phyloP scores from a whole-genome alignment of 2,797 vertebrate species.

The Molossus alvarezi region DNA sequence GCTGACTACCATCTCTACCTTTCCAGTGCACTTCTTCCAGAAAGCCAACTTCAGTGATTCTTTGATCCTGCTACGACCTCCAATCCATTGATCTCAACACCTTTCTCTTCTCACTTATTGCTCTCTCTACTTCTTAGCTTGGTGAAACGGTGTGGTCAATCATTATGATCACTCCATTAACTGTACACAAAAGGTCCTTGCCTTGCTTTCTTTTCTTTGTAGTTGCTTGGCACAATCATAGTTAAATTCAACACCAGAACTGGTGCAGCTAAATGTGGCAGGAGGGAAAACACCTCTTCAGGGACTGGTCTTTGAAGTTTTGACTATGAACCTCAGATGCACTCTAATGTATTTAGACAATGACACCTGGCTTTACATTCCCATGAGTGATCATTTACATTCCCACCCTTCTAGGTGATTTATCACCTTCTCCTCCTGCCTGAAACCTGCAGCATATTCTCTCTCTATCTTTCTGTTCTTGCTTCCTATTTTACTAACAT shows the following conservation, averaged over 20 bases:
- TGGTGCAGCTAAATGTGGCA: neutral
- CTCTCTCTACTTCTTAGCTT: neutral
- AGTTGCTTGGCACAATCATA: neutral
- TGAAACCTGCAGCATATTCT: neutral
- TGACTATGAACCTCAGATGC: neutral
- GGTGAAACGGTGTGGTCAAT: neutral
- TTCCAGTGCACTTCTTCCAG: neutral
- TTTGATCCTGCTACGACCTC: neutral
- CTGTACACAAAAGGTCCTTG: neutral
- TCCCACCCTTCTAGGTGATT: neutral
- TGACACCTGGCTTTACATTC: neutral
- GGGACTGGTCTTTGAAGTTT: neutral
- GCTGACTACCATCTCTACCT: neutral
- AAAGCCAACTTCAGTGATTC: neutral
- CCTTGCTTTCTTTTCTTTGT: neutral
- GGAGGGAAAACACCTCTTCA: neutral
- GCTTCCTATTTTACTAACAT: constrained; percentile 28
- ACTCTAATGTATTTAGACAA: neutral
- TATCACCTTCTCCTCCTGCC: neutral
- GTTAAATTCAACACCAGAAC: neutral
- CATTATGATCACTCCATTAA: neutral
- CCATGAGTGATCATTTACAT: neutral
- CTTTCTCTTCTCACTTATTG: neutral
- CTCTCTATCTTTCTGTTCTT: neutral
- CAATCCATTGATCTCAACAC: neutral